Conservation (phyloP, 2,888 invertebrate genomes). For the Microplitis deprimator region DNA sequence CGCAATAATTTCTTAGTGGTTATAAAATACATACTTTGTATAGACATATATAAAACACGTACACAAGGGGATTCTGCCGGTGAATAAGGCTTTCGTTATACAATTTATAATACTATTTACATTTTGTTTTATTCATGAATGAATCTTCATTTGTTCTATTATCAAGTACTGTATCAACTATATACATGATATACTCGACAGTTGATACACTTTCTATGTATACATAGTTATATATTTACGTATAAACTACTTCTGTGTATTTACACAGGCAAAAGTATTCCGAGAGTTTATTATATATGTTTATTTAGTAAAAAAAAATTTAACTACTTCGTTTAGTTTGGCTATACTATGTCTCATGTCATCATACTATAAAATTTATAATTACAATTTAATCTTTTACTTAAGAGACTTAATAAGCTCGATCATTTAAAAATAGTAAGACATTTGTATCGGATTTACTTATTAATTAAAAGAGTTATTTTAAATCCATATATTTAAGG, state of each 20-base stretch:
- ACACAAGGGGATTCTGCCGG: not conserved
- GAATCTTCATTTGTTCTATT: constrained; percentile 15
- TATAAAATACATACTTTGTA: constrained; percentile 26
- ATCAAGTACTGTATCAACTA: not conserved
- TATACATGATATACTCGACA: constrained; percentile 2
- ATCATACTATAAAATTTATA: too few species aligned
- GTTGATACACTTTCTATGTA: constrained; percentile 40
- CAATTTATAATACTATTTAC: constrained; percentile 14
- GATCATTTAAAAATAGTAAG: too few species aligned
- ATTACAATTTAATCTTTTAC: too few species aligned
- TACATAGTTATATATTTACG: not conserved
- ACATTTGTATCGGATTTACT: too few species aligned
- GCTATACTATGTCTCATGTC: not conserved
- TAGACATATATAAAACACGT: not conserved
- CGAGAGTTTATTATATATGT: not conserved
- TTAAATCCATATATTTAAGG: not conserved
- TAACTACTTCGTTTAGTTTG: not conserved
- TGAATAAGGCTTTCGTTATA: constrained; percentile 11
- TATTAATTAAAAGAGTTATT: not conserved
- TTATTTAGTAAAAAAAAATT: not conserved
- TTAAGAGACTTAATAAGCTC: too few species aligned
- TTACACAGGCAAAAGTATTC: not conserved
- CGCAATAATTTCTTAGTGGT: constrained; percentile 54
- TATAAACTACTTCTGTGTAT: not conserved
- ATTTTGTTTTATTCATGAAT: constrained; percentile 17